Percentiles rank a stretch among this genome's conserved stretches.
Conservation (phyloP, 2,888 invertebrate species). For the Orthonychiurus folsomi region DNA sequence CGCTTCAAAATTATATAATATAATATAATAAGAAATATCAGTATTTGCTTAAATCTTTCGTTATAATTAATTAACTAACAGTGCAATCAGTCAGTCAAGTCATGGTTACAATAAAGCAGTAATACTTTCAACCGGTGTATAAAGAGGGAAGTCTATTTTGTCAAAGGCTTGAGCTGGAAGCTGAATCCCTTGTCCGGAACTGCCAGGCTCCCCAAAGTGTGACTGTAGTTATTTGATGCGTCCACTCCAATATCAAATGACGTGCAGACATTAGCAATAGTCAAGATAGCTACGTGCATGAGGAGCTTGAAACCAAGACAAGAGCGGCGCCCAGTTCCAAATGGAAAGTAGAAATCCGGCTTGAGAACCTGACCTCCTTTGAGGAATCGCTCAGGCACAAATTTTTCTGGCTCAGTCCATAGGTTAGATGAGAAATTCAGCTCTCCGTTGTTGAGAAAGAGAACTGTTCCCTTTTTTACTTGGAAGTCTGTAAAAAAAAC, state of each 20-base stretch:
- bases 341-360: conserved; percentile 69
- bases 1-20: too few species aligned
- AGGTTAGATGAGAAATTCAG: conserved; percentile 64
- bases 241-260: conserved; percentile 56
- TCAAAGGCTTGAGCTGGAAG: conserved; percentile 46
- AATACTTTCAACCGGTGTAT: too few species aligned
- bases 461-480: conserved; percentile 65
- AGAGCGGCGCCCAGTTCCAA: conserved; percentile 72
- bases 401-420: conserved; percentile 63
- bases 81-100: too few species aligned
- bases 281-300: conserved; percentile 56
- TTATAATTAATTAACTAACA: too few species aligned
- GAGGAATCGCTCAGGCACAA: conserved; percentile 66
- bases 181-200: conserved; percentile 49
- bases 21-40: too few species aligned
- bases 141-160: too few species aligned
- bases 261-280: conserved; percentile 57
- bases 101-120: too few species aligned
- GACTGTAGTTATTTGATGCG: conserved; percentile 49
- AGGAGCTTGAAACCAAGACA: conserved; percentile 74
- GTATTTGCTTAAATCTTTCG: too few species aligned
- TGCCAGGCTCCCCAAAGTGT: conserved; percentile 51
- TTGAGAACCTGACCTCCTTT: conserved; percentile 50
- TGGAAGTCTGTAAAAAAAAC: conserved; percentile 53
- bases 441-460: conserved; percentile 75